These are phyloP conservation scores for Drosophila rellima DNA, from an alignment of 2,888 invertebrate genomes.

Conservation along the genomic window DNA sequence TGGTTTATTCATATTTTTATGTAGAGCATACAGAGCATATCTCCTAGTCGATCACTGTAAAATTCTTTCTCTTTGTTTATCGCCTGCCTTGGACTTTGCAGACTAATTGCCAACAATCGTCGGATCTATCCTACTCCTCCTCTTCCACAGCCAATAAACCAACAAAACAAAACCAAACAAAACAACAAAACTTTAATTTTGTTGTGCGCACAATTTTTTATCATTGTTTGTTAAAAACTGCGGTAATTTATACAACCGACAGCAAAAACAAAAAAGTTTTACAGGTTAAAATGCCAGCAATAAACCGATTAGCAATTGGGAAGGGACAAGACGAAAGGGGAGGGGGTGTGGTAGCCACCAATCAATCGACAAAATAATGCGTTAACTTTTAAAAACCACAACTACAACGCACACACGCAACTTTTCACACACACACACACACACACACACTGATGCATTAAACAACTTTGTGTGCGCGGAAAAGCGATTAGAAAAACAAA, in stretches of 20 bases:
- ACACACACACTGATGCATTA: conserved; percentile 12
- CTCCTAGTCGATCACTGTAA: not conserved
- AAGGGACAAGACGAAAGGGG: not conserved
- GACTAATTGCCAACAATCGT: conserved; percentile 70
- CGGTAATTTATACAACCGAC: conserved; percentile 77
- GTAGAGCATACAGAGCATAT: not conserved
- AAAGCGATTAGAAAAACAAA: conserved; percentile 53
- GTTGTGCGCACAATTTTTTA: conserved; percentile 69
- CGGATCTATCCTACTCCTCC: conserved; percentile 7
- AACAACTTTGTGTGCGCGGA: conserved; percentile 42
- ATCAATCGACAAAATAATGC: conserved; percentile 82
- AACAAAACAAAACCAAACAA: conserved; percentile 49
- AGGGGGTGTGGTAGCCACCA: conserved; percentile 34
- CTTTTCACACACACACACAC: conserved; percentile 60
- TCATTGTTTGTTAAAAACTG: conserved; percentile 80
- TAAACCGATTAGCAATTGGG: conserved; percentile 50
- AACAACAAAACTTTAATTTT: conserved; percentile 67
- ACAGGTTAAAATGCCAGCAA: conserved; percentile 56
- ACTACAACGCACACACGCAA: conserved; percentile 74
- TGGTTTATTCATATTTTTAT: too few species aligned
- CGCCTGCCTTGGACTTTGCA: conserved; percentile 51
- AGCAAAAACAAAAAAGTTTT: conserved; percentile 59
- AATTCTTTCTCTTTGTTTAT: conserved; percentile 5
- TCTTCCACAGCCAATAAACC: conserved; percentile 14
- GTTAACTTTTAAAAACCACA: conserved; percentile 74